phyloP scores from a whole-genome alignment of 2,888 invertebrate species.

The Philereme transversata region DNA sequence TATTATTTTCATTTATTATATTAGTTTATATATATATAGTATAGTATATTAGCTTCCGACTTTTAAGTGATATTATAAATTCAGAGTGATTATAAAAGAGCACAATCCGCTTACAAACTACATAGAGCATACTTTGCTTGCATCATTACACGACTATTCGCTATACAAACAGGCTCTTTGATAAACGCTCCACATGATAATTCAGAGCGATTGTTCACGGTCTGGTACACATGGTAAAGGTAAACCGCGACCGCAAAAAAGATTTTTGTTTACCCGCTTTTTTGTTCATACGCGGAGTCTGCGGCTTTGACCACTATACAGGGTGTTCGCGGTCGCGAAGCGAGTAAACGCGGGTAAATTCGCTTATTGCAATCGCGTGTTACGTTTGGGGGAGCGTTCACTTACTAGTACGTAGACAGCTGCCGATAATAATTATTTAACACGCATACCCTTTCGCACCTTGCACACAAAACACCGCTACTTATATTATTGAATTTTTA shows the following conservation, averaged over 20 bases:
- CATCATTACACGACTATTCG: constrained; percentile 63
- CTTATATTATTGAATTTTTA: constrained; percentile 47
- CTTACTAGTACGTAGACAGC: constrained; percentile 60
- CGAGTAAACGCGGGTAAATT: constrained; percentile 59
- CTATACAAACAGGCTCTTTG: constrained; percentile 74
- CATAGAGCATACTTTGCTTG: constrained; percentile 2
- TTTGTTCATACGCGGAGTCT: constrained; percentile 70
- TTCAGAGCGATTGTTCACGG: constrained; percentile 79
- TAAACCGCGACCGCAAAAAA: constrained; percentile 78
- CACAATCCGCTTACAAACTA: constrained; percentile 54
- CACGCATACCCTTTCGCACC: constrained; percentile 80
- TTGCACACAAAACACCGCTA: constrained; percentile 64
- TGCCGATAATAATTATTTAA: constrained; percentile 74
- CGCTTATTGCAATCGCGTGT: constrained; percentile 67
- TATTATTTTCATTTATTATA: no score
- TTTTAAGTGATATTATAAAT: no score
- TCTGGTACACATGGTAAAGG: constrained; percentile 77
- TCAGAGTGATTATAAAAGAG: constrained; percentile 66
- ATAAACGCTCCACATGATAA: constrained; percentile 78
- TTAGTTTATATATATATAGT: no score
- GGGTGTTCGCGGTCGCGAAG: constrained; percentile 62
- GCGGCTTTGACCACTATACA: constrained; percentile 66
- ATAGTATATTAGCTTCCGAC: no score
- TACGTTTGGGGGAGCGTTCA: constrained; percentile 68
- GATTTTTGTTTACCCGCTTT: constrained; percentile 75